Evolutionary conservation across 2,888 invertebrate species (phyloP).

Genomic region (Drosophila buzzatii): DNA sequence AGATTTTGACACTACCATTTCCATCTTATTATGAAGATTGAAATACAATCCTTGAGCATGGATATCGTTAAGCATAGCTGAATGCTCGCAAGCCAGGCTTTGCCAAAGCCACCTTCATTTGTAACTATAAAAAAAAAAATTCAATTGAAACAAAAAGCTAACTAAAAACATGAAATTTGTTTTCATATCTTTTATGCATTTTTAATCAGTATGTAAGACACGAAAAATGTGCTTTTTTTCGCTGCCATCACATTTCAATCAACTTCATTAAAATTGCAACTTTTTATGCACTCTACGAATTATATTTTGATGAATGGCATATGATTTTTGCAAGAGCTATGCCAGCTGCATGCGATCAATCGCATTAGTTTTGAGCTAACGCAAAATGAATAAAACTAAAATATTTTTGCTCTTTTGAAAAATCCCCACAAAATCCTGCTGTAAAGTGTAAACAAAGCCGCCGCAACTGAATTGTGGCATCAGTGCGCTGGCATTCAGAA

Average conservation of each 20-base stretch:
- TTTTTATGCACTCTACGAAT: neutral
- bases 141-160: neutral
- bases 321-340: conserved; percentile 5
- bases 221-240: too few relatives aligned
- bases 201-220: neutral
- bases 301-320: conserved; percentile 25
- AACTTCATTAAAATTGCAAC: conserved; percentile 1
- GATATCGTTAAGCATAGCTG: too few relatives aligned
- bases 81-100: neutral
- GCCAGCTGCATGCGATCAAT: conserved; percentile 4
- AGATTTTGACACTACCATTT: neutral
- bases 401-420: conserved; percentile 7
- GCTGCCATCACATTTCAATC: conserved; percentile 1
- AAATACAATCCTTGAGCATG: neutral
- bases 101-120: neutral
- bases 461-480: conserved; percentile 72
- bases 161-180: neutral
- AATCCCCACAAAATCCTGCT: conserved; percentile 54
- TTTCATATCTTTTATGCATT: neutral
- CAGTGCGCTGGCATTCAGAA: conserved; percentile 50
- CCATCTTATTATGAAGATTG: conserved; percentile 2
- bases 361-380: conserved; percentile 31
- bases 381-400: conserved; percentile 1
- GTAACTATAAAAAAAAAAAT: neutral
- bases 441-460: conserved; percentile 79